These are phyloP conservation scores for Drosophila pseudotakahashii DNA, from an alignment of 2,888 invertebrate species.

Conservation along the genomic window DNA sequence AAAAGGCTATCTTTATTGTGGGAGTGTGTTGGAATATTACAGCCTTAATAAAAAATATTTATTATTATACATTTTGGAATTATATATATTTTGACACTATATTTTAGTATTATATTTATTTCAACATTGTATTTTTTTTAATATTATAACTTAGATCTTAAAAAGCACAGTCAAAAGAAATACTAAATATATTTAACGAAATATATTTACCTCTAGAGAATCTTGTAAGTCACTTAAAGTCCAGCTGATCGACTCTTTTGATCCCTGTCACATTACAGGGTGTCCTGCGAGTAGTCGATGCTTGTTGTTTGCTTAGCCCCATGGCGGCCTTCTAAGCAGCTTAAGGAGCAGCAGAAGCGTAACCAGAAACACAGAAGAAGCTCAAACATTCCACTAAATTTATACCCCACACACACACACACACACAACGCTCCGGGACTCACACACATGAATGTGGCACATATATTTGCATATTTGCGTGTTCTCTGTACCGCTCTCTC, in stretches of 20 bases:
- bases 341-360: conserved; percentile 61
- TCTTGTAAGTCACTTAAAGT: no score
- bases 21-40: no score
- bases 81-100: no score
- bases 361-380: conserved; percentile 42
- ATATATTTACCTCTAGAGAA: no score
- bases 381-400: conserved; percentile 30
- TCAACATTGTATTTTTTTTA: no score
- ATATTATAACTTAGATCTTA: no score
- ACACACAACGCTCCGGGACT: conserved; percentile 26
- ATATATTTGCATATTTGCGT: conserved; percentile 79
- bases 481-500: conserved; percentile 65
- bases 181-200: no score
- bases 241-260: not conserved
- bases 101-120: no score
- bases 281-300: conserved; percentile 47
- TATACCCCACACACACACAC: conserved; percentile 25
- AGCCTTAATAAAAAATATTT: no score
- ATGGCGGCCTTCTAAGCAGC: conserved; percentile 70
- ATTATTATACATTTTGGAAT: no score
- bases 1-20: not conserved
- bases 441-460: conserved; percentile 44
- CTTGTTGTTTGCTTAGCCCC: conserved; percentile 69
- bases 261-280: conserved; percentile 48
- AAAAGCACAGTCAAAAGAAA: no score